Conservation (phyloP, 2,888 invertebrate genomes). For the Agrotis segetum region DNA sequence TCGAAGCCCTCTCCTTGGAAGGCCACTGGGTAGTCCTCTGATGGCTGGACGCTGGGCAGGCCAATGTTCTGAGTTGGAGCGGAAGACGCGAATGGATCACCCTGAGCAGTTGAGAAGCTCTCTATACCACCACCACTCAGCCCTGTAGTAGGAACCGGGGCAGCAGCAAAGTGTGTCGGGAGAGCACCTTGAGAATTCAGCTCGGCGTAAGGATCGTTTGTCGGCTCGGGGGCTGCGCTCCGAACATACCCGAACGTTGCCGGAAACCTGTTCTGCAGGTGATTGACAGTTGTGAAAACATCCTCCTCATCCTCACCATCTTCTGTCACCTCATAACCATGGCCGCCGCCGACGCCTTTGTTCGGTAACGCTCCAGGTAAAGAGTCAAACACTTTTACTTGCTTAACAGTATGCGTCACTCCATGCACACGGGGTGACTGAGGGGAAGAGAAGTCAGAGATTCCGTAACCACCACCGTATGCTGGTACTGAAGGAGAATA, state of each 20-base stretch:
- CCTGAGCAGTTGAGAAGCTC: slow-evolving; percentile 72
- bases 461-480: slow-evolving; percentile 71
- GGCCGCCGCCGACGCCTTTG: slow-evolving; percentile 59
- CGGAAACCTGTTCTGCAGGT: slow-evolving; percentile 79
- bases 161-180: slow-evolving; percentile 75
- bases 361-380: slow-evolving; percentile 78
- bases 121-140: slow-evolving; percentile 70
- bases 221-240: slow-evolving; percentile 72
- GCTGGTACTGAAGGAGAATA: slow-evolving; percentile 74
- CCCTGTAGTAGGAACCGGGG: slow-evolving; percentile 73
- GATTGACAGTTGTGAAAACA: slow-evolving; percentile 79
- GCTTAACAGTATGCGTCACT: slow-evolving; percentile 83
- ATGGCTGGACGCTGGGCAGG: slow-evolving; percentile 69
- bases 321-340: slow-evolving; percentile 87
- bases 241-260: slow-evolving; percentile 80
- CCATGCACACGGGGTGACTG: slow-evolving; percentile 73
- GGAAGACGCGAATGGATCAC: slow-evolving; percentile 71
- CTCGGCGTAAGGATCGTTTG: slow-evolving; percentile 76
- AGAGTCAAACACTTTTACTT: slow-evolving; percentile 86
- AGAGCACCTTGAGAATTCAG: slow-evolving; percentile 73
- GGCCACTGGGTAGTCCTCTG: slow-evolving; percentile 71
- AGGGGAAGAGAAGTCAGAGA: slow-evolving; percentile 57
- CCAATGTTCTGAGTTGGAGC: slow-evolving; percentile 68
- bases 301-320: slow-evolving; percentile 83
- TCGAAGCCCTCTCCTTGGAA: slow-evolving; percentile 76